A percentile compares a stretch with the other conserved stretches of the same genome.
Conservation (phyloP, 2,888 invertebrate species). For the Drosophila mayaguana region DNA sequence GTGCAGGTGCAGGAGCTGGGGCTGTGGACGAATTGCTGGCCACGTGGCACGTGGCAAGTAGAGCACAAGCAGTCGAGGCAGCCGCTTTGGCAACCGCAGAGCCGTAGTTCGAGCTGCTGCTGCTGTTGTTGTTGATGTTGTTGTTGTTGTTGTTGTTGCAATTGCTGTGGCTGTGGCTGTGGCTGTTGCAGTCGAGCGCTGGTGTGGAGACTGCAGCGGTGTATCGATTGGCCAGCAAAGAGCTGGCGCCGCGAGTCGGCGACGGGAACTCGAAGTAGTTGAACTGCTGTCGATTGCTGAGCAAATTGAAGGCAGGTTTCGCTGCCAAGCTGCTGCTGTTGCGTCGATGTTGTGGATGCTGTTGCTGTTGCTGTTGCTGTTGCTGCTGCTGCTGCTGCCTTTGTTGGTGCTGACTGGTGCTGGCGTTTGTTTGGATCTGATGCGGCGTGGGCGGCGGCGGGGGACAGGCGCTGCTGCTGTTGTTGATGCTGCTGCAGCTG, state of each 20-base stretch:
- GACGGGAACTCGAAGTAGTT: slow-evolving; percentile 82
- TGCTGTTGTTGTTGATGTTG: slow-evolving; percentile 36
- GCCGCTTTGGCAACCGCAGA: slow-evolving; percentile 71
- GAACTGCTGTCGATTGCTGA: slow-evolving; percentile 75
- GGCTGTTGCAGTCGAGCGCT: slow-evolving; percentile 54
- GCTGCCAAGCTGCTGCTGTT: slow-evolving; percentile 59
- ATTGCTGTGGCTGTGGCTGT: slow-evolving; percentile 43
- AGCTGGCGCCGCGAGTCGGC: slow-evolving; percentile 33
- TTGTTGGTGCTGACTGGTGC: slow-evolving; percentile 51
- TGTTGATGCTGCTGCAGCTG: slow-evolving; percentile 77
- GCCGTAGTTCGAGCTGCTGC: slow-evolving; percentile 32
- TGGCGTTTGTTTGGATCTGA: slow-evolving; percentile 56
- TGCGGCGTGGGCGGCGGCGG: slow-evolving; percentile 82
- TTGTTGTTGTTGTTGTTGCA: slow-evolving; percentile 14
- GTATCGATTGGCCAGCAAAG: slow-evolving; percentile 49
- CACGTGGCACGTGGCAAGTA: slow-evolving; percentile 73
- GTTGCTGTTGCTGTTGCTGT: slow-evolving; percentile 40
- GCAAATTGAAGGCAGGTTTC: slow-evolving; percentile 70
- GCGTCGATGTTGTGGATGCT: slow-evolving; percentile 39
- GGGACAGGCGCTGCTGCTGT: slow-evolving; percentile 80
- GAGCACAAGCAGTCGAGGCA: slow-evolving; percentile 66
- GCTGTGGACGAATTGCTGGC: slow-evolving; percentile 40
- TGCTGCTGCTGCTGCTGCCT: slow-evolving; percentile 44
- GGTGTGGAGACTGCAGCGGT: slow-evolving; percentile 69
- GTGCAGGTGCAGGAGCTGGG: slow-evolving; percentile 5